A percentile compares a stretch with the other conserved stretches of the same genome.
Evolutionary conservation across 2,888 invertebrate species (phyloP).

Genomic region (Hypercompe scribonia): DNA sequence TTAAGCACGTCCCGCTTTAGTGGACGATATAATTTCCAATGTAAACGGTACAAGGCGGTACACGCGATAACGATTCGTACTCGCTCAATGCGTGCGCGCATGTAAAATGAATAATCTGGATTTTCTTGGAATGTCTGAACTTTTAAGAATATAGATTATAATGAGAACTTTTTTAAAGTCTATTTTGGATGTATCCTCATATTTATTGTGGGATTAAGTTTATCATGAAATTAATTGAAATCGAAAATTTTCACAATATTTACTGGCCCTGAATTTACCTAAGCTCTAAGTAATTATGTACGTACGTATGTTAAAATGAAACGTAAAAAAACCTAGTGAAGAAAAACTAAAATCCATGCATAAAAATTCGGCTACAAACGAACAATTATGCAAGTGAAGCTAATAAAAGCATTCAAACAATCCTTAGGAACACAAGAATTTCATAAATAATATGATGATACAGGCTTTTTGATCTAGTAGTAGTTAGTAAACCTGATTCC

Average conservation of each 20-base stretch:
- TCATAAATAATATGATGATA: not conserved
- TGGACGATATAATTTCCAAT: conserved; percentile 29
- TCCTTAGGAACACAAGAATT: not conserved
- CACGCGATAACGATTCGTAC: conserved; percentile 40
- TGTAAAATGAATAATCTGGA: conserved; percentile 3
- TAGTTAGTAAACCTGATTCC: too few species aligned
- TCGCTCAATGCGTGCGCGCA: conserved; percentile 25
- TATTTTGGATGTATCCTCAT: not conserved
- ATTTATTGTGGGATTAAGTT: not conserved
- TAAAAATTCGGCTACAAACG: too few species aligned
- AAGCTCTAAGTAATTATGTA: not conserved
- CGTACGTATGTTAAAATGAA: not conserved
- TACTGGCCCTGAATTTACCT: not conserved
- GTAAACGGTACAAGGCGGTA: conserved; percentile 30
- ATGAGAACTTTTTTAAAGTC: not conserved
- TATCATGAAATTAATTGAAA: too few species aligned
- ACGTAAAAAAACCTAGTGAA: too few species aligned
- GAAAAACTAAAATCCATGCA: too few species aligned
- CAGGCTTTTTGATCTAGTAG: not conserved
- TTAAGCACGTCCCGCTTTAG: conserved; percentile 35
- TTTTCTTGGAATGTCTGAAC: not conserved
- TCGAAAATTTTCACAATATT: too few species aligned
- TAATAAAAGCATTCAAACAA: too few species aligned
- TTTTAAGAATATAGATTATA: not conserved
- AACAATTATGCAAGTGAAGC: too few species aligned